Evolutionary conservation across 2,888 invertebrate species (phyloP).

Genomic region (Caenorhabditis sp.): DNA sequence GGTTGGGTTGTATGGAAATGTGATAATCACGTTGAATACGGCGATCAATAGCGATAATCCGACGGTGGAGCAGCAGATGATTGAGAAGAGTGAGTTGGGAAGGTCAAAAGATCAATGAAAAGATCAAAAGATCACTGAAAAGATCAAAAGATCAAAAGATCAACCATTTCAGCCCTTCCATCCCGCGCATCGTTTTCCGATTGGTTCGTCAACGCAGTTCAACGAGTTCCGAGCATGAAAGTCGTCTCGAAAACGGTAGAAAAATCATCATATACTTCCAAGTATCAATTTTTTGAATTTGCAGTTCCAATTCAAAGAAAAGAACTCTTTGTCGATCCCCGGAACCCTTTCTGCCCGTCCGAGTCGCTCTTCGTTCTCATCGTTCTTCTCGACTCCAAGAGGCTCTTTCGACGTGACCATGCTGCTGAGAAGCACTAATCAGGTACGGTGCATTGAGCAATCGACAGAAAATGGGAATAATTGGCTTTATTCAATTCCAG

Average conservation of each 20-base stretch:
- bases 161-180: conserved; percentile 60
- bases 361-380: conserved; percentile 56
- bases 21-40: conserved; percentile 73
- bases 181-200: conserved; percentile 65
- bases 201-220: conserved; percentile 68
- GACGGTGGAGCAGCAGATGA: conserved; percentile 62
- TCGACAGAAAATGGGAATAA: no score
- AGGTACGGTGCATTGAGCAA: conserved; percentile 30
- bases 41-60: conserved; percentile 72
- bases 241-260: conserved; percentile 46
- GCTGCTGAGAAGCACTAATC: conserved; percentile 68
- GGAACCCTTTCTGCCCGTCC: conserved; percentile 30
- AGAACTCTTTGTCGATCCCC: conserved; percentile 65
- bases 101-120: background rate
- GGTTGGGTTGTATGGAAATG: conserved; percentile 83
- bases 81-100: conserved; percentile 41
- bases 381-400: conserved; percentile 67
- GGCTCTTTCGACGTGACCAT: conserved; percentile 65
- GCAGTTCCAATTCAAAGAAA: conserved; percentile 59
- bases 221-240: conserved; percentile 60
- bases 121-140: background rate
- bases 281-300: no score
- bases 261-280: background rate
- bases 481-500: conserved; percentile 84
- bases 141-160: background rate